Evolutionary conservation across 2,797 vertebrate genomes (phyloP), one percentile per base, ranked within the genome.

Genomic region (Falco rusticolus): DNA sequence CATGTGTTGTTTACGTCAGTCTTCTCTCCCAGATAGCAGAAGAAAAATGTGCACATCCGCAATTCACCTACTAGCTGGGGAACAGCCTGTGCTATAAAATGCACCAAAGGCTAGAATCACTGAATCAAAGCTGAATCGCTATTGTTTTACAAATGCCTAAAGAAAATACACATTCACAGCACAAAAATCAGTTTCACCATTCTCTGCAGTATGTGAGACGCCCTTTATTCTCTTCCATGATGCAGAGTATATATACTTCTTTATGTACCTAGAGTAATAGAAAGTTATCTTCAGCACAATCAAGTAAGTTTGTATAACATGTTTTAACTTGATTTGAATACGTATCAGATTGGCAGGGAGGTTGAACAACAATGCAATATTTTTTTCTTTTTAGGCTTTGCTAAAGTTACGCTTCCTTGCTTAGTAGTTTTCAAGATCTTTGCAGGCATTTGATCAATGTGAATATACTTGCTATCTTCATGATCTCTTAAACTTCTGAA

Each of bases 341-440:
- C 5, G 1, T 31, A 60, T 0, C 24, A 47, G 28, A 60, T 12
- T 43, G 48, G 31, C 18, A 56, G 16, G 21, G 43, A 0, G 0
- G 5, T 22, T 56, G 34, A 87, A 57, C 9, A 70, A 13, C 25
- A 74, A 17, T 47, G 54, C 22, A 81, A 1, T 50, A 11, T 68
- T 7, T 33, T 84, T 56, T 77, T 84, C 39, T 69, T 15, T 83
- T 74, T n/a, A 75, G 39, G 41, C 22, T 72, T 43, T n/a, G 14
- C 21, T 33, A 11, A n/a, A 72, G n/a, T 50, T 64, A 14, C 5
- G 7, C 13, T 41, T 71, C 16, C 9, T 20, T 24, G 17, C 50
- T 61, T 33, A 50, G 34, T 29, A 51, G 47, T 70, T 76, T 77
- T 57, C 31, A 26, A 50, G 16, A 37, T 76, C 16, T 66, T 71